Percentiles rank a stretch among this genome's conserved stretches.
Evolutionary conservation across 2,888 invertebrate species (phyloP).

Genomic region (Peribatodes rhomboidaria): DNA sequence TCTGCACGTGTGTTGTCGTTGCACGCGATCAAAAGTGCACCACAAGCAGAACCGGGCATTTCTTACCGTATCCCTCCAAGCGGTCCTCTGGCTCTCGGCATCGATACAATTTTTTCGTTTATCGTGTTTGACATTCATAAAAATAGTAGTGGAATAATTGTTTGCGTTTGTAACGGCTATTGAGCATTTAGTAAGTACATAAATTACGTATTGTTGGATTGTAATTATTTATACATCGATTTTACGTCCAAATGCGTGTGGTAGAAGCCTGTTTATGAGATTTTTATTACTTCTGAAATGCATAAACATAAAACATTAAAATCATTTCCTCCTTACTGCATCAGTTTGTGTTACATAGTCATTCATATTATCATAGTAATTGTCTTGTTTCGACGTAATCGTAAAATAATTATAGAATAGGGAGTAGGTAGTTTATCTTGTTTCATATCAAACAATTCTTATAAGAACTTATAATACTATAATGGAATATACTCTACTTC

Average conservation of each 20-base stretch:
- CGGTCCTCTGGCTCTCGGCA: neutral
- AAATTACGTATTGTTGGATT: conserved; percentile 17
- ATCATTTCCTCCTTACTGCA: neutral
- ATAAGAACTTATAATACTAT: too few relatives aligned
- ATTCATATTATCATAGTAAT: neutral
- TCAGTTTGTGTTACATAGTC: conserved; percentile 3
- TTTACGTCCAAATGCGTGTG: conserved; percentile 8
- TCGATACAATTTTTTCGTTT: neutral
- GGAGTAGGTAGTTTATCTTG: too few relatives aligned
- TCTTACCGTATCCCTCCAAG: conserved; percentile 60
- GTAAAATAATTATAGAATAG: neutral
- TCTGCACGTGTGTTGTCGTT: conserved; percentile 59
- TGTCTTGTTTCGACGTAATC: neutral
- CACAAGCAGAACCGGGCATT: conserved; percentile 69
- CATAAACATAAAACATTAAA: neutral
- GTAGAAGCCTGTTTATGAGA: conserved; percentile 3
- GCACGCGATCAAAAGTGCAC: conserved; percentile 74
- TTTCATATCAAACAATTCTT: too few relatives aligned
- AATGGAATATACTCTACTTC: too few relatives aligned
- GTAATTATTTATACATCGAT: conserved; percentile 22
- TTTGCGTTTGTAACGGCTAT: conserved; percentile 20
- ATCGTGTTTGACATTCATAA: conserved; percentile 22
- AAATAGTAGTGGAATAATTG: conserved; percentile 3
- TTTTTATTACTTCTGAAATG: conserved; percentile 11
- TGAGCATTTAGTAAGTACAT: conserved; percentile 19